Conservation (phyloP, 2,888 invertebrate species). For the Globia sparganii region DNA sequence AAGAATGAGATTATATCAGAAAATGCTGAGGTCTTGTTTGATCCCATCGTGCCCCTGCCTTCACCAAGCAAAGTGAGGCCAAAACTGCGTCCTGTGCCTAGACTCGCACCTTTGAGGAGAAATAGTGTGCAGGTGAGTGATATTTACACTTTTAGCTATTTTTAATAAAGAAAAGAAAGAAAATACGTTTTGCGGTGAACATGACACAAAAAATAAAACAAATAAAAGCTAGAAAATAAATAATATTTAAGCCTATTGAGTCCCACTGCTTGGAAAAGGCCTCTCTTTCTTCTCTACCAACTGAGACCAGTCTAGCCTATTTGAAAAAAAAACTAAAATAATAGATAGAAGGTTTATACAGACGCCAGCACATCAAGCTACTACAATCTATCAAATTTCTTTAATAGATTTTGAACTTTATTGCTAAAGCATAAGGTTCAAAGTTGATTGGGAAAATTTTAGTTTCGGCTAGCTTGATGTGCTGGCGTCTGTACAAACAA, state of each 20-base stretch:
- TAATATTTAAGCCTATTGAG: background rate
- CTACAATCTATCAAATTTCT: too few relatives aligned
- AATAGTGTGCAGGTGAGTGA: constrained; percentile 91
- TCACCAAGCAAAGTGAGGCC: constrained; percentile 92
- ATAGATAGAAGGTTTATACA: background rate
- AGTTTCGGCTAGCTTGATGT: too few relatives aligned
- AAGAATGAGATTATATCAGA: constrained; percentile 87
- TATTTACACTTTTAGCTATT: background rate
- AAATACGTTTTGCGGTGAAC: too few relatives aligned
- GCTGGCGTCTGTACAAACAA: background rate
- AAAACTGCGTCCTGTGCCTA: constrained; percentile 92
- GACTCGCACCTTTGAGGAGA: constrained; percentile 91
- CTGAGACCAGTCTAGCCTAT: background rate
- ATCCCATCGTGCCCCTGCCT: constrained; percentile 89
- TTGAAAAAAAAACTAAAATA: background rate
- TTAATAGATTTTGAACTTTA: too few relatives aligned
- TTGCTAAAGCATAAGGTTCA: too few relatives aligned
- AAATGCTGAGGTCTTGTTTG: constrained; percentile 86
- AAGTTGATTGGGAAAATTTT: too few relatives aligned
- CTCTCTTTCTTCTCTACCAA: background rate
- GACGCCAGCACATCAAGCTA: too few relatives aligned
- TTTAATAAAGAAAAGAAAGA: too few relatives aligned
- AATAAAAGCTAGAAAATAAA: too few relatives aligned
- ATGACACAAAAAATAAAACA: too few relatives aligned
- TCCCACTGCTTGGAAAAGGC: background rate